Percentiles rank a stretch among this genome's conserved stretches.
Conservation (phyloP, 2,113 vertebrate genomes). For the human region GRCh38 chr6:136017501-136018000, state of each 20-base stretch:
- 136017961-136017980: not conserved
- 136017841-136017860: slow-evolving; percentile 19
- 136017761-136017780: not conserved
- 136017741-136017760: not conserved
- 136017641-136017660: not conserved
- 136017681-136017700: not conserved
- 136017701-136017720: not conserved
- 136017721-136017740: not conserved
- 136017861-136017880: slow-evolving; percentile 3
- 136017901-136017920: not conserved
- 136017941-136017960: not conserved
- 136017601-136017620: no score
- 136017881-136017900: not conserved
- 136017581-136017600: no score
- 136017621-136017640: not conserved
- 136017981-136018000: not conserved
- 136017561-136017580: no score
- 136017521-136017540: no score
- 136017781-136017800: not conserved
- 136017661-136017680: not conserved
- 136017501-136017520: no score
- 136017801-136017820: not conserved
- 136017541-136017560: no score
- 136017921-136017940: not conserved
- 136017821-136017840: not conserved